Percentiles rank a stretch among this genome's conserved stretches.
Evolutionary conservation across 2,888 invertebrate species (phyloP).

Genomic region (Pterostichus madidus): DNA sequence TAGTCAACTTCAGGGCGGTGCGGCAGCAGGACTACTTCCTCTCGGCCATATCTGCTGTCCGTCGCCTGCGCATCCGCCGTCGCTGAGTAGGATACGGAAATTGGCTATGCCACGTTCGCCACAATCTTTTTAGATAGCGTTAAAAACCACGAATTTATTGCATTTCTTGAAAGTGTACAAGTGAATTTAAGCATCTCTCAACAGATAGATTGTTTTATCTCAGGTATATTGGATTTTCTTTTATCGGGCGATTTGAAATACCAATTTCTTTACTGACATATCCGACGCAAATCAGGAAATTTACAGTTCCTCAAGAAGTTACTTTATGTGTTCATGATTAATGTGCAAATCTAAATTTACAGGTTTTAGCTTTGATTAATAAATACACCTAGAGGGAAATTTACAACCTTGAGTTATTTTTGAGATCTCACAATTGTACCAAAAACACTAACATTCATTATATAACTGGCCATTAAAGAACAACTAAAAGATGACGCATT

Average conservation of each 20-base stretch:
- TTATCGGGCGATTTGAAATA: conserved; percentile 18
- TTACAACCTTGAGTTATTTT: too few species aligned
- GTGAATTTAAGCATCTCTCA: conserved; percentile 52
- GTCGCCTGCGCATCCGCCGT: conserved; percentile 14
- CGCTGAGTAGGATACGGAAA: conserved; percentile 65
- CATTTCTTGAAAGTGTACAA: conserved; percentile 53
- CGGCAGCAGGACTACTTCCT: conserved; percentile 25
- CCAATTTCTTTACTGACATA: conserved; percentile 3
- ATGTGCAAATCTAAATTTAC: too few species aligned
- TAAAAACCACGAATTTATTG: conserved; percentile 63
- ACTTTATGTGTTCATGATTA: too few species aligned
- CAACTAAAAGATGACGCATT: too few species aligned
- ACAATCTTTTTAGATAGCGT: conserved; percentile 62
- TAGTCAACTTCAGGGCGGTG: background rate
- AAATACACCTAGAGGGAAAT: too few species aligned
- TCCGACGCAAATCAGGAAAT: background rate
- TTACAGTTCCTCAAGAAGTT: background rate
- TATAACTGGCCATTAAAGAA: too few species aligned
- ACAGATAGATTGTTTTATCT: conserved; percentile 53
- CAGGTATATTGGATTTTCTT: conserved; percentile 33
- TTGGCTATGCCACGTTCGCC: conserved; percentile 50
- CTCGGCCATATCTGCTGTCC: conserved; percentile 45
- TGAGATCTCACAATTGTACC: background rate
- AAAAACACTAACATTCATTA: too few species aligned
- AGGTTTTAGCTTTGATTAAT: too few species aligned